phyloP scores from a whole-genome alignment of 2,113 vertebrate genomes.

The Petrocephalus microphthalmus region DNA sequence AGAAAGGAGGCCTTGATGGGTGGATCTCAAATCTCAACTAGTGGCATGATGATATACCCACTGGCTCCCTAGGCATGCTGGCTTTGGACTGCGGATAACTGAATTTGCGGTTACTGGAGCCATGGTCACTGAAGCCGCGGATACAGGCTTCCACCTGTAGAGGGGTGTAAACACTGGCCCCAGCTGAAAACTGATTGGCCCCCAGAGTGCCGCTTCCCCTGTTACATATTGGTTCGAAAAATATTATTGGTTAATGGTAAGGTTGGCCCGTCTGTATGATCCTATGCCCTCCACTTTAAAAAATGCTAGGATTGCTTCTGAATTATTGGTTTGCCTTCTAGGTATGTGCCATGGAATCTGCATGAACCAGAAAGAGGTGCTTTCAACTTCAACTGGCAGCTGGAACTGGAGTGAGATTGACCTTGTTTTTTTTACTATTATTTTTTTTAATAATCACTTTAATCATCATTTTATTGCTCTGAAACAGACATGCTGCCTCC shows the following conservation, averaged over 20 bases:
- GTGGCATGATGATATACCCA: too few species aligned
- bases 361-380: constrained; percentile 75
- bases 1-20: too few species aligned
- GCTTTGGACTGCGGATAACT: neutral
- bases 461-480: neutral
- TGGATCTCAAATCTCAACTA: too few species aligned
- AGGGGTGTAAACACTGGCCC: neutral
- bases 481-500: neutral
- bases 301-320: neutral
- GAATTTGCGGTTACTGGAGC: too few species aligned
- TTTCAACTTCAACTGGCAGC: constrained; percentile 72
- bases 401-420: constrained; percentile 72
- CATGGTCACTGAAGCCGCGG: neutral
- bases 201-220: neutral
- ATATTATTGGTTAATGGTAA: neutral
- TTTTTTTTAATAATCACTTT: neutral
- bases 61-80: neutral
- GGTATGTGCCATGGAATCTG: constrained; percentile 90
- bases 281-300: neutral
- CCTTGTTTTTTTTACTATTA: neutral
- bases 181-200: neutral
- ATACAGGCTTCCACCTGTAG: neutral
- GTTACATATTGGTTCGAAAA: neutral
- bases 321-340: constrained; percentile 38
- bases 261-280: neutral